These are phyloP conservation scores for Anarsia innoxiella DNA, from an alignment of 2,888 invertebrate species.

Conservation along the genomic window DNA sequence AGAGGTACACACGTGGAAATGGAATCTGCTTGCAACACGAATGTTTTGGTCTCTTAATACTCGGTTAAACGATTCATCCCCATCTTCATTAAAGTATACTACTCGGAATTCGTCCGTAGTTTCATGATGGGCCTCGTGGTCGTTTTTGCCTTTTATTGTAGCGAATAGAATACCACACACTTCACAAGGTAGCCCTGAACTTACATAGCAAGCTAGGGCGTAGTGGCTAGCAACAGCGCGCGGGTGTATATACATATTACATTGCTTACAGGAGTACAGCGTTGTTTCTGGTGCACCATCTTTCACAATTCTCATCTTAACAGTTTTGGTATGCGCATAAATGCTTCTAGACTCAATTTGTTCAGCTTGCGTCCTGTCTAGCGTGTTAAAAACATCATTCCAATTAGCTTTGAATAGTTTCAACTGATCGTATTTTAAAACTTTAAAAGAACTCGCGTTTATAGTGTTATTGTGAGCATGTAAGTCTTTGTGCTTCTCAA, in stretches of 20 bases:
- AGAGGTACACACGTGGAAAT: slow-evolving; percentile 20
- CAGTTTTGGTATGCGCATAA: slow-evolving; percentile 24
- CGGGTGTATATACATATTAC: slow-evolving; percentile 21
- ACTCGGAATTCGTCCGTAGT: slow-evolving; percentile 17
- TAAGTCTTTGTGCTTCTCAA: slow-evolving; percentile 28
- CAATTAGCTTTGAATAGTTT: slow-evolving; percentile 31
- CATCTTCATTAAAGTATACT: slow-evolving; percentile 22
- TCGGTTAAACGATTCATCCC: slow-evolving; percentile 17
- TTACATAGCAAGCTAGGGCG: neutral
- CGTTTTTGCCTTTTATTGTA: neutral
- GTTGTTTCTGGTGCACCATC: slow-evolving; percentile 31
- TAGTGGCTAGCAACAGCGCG: slow-evolving; percentile 18
- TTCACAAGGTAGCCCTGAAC: neutral
- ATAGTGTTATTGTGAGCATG: slow-evolving; percentile 24
- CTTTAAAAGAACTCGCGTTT: slow-evolving; percentile 27
- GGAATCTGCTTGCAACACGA: neutral
- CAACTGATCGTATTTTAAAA: slow-evolving; percentile 28
- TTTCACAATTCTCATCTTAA: slow-evolving; percentile 27
- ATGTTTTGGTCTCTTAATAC: slow-evolving; percentile 13
- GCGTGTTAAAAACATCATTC: slow-evolving; percentile 29
- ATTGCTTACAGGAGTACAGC: slow-evolving; percentile 32
- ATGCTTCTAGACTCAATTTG: slow-evolving; percentile 33
- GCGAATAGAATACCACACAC: neutral
- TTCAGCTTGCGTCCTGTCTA: slow-evolving; percentile 27
- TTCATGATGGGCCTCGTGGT: slow-evolving; percentile 24